Evolutionary conservation across 2,113 vertebrate genomes (phyloP).

Genomic region (Meriones unguiculatus): DNA sequence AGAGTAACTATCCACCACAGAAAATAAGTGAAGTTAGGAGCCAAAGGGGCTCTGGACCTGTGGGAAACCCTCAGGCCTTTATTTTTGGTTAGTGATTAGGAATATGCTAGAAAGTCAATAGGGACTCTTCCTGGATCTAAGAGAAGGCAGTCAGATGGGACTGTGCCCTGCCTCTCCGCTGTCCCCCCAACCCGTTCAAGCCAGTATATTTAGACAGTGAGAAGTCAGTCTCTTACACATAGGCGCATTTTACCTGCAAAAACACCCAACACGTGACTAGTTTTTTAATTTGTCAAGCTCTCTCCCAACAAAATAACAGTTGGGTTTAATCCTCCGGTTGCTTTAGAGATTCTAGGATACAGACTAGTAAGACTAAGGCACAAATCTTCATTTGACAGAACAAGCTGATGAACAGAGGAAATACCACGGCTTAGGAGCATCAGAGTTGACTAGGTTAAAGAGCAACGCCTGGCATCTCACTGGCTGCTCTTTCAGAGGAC

Average conservation of each 20-base stretch:
- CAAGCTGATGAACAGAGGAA: background rate
- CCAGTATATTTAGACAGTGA: background rate
- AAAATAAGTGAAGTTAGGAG: background rate
- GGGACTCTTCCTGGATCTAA: background rate
- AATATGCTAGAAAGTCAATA: background rate
- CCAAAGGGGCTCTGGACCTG: background rate
- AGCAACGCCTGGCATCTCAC: background rate
- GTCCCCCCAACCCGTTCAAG: background rate
- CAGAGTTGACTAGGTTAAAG: background rate
- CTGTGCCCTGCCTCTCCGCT: background rate
- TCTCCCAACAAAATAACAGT: conserved; percentile 25
- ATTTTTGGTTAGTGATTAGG: background rate
- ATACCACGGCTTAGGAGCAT: background rate
- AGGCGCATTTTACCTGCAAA: conserved; percentile 13
- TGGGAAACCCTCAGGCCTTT: background rate
- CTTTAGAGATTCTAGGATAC: conserved; percentile 4
- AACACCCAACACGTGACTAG: background rate
- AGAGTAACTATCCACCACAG: background rate
- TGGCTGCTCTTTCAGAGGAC: background rate
- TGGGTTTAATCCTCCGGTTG: conserved; percentile 19
- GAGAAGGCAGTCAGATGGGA: background rate
- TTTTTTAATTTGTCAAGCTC: conserved; percentile 46
- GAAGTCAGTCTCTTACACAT: background rate
- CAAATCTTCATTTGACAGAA: background rate
- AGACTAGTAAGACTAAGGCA: background rate